Evolutionary conservation across 2,113 vertebrate genomes (phyloP), one percentile per base, ranked within the genome.

Genomic region (Anoura caudifer): DNA sequence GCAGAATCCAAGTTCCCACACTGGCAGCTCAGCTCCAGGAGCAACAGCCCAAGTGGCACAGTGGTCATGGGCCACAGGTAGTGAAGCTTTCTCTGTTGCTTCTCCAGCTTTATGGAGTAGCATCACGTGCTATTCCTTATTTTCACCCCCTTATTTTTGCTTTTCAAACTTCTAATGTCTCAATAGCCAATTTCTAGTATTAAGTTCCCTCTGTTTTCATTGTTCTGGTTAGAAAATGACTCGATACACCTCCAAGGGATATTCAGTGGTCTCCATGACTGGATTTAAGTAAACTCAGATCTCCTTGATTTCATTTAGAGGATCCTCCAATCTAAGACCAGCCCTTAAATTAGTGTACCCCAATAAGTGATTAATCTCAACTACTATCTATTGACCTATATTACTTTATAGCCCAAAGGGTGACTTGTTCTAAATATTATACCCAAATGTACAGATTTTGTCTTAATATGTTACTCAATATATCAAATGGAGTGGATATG

Each of bases 51-150:
- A 24, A 20, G 5, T 5, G 17, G 22, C 33, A 36, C 2, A 65
- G 61, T 12, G 1, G n/a, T 33, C 15, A 6, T 9, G 8, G n/a
- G 5, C 24, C 52, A 3, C 0, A 1, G 10, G 8, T 5, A 47
- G 4, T 45, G 2, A 91, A 22, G 15, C 15, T 8, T 8, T 43
- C 36, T 38, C 50, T 52, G n/a, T 12, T 83, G 50, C 69, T 65
- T 83, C 67, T 91, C 20, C 47, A 77, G 76, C 14, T 87, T 19
- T 19, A 33, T 9, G 15, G n/a, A 14, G 20, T 36, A 54, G 17
- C 36, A 41, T 22, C 22, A 67, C n/a, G 28, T 4, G 0, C 15
- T 76, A 15, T 26, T 91, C 6, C 41, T 63, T 54, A 70, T 54
- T 45, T 83, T 94, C 13, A 83, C 41, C 15, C 73, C 3, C 22